These are phyloP conservation scores for Notarius lentiginosus DNA, from an alignment of 2,113 vertebrate species.

Conservation along the genomic window DNA sequence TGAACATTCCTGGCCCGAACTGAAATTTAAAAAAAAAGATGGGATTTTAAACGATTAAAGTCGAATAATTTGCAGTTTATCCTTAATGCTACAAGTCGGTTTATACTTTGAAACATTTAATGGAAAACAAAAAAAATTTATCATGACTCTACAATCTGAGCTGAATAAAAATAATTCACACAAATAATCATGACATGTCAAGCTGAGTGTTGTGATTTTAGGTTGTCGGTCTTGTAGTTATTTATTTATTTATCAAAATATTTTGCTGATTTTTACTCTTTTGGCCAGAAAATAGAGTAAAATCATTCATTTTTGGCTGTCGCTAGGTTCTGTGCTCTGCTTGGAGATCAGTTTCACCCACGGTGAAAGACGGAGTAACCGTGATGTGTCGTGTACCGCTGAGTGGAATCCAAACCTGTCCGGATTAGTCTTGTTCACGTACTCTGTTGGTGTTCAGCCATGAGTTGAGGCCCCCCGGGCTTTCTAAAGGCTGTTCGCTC, in stretches of 20 bases:
- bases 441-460: neutral
- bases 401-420: neutral
- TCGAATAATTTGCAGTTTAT: too few relatives aligned
- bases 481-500: neutral
- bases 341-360: neutral
- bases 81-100: too few relatives aligned
- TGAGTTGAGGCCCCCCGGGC: neutral
- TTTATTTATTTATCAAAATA: neutral
- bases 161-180: neutral
- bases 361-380: neutral
- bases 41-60: neutral
- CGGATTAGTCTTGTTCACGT: conserved; percentile 5
- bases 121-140: too few relatives aligned
- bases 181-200: neutral
- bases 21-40: neutral
- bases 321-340: neutral
- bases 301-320: neutral
- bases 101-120: too few relatives aligned
- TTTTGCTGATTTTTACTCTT: neutral
- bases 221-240: neutral
- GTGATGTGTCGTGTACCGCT: neutral
- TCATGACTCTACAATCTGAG: neutral
- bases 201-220: neutral
- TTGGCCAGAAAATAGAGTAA: neutral
- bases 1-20: neutral